Evolutionary conservation across 2,888 invertebrate genomes (phyloP).

Genomic region (Therioaphis trifolii): DNA sequence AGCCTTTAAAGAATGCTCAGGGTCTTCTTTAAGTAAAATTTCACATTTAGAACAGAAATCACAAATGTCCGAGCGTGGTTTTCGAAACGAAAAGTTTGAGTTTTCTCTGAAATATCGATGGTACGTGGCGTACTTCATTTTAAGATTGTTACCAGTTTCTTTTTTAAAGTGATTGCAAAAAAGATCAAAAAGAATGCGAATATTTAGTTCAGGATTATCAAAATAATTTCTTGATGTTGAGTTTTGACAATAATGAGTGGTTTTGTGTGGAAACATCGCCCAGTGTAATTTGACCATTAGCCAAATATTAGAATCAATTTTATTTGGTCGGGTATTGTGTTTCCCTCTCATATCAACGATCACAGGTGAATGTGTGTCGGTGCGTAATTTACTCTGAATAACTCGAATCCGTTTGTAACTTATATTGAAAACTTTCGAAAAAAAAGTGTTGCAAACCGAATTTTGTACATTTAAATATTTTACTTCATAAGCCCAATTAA

Average conservation of each 20-base stretch:
- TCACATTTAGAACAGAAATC: conserved; percentile 63
- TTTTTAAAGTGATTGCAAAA: conserved; percentile 55
- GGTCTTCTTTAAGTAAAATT: conserved; percentile 58
- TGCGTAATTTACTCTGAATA: conserved; percentile 11
- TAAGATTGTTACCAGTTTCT: conserved; percentile 50
- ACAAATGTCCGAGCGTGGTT: conserved; percentile 64
- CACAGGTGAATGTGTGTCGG: background rate
- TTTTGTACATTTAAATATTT: conserved; percentile 8
- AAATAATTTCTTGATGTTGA: conserved; percentile 33
- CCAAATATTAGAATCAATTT: conserved; percentile 52
- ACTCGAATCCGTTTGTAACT: conserved; percentile 19
- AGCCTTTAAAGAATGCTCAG: conserved; percentile 59
- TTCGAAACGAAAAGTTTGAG: too few species aligned
- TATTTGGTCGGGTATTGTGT: conserved; percentile 57
- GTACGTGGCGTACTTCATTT: conserved; percentile 63
- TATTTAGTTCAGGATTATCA: conserved; percentile 26
- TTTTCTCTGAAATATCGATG: conserved; percentile 63
- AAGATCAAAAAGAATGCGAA: conserved; percentile 34
- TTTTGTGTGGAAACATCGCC: conserved; percentile 54
- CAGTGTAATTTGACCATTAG: conserved; percentile 53
- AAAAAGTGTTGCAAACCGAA: conserved; percentile 15
- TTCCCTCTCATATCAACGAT: conserved; percentile 55
- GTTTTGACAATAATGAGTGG: conserved; percentile 43
- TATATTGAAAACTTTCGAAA: conserved; percentile 2
- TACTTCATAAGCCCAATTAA: conserved; percentile 8